Percentiles rank a stretch among this genome's conserved stretches.
Evolutionary conservation across 2,888 invertebrate genomes (phyloP).

Genomic region (Xestoiulus laeticollis): DNA sequence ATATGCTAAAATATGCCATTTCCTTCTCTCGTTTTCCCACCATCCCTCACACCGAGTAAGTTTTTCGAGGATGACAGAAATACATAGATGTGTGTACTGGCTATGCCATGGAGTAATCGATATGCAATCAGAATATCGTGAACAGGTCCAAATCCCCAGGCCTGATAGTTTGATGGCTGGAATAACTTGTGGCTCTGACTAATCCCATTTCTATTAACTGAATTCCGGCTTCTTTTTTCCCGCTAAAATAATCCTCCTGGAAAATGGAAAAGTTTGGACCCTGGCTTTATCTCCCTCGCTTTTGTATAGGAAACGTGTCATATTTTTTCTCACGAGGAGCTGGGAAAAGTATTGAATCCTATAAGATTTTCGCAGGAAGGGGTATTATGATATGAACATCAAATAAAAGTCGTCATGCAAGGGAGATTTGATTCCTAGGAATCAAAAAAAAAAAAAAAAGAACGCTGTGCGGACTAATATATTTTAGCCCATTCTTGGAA

Average conservation of each 20-base stretch:
- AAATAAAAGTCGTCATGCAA: constrained; percentile 15
- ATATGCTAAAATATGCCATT: constrained; percentile 9
- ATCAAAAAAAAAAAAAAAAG: background rate
- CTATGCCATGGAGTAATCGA: constrained; percentile 18
- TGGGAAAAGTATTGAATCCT: constrained; percentile 10
- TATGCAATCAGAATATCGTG: constrained; percentile 26
- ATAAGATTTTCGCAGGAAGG: constrained; percentile 26
- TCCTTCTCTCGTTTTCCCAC: background rate
- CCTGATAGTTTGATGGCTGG: constrained; percentile 26
- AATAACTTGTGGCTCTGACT: constrained; percentile 26
- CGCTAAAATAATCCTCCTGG: constrained; percentile 26
- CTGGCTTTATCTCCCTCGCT: constrained; percentile 26
- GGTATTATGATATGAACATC: constrained; percentile 26
- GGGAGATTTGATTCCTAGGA: constrained; percentile 11
- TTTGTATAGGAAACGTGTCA: constrained; percentile 26
- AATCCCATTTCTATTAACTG: constrained; percentile 26
- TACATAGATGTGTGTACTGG: background rate
- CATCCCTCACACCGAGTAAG: background rate
- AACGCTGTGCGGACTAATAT: background rate
- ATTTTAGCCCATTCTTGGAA: background rate
- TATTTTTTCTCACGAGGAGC: constrained; percentile 26
- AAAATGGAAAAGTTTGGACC: constrained; percentile 26
- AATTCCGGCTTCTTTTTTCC: constrained; percentile 26
- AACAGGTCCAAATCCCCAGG: constrained; percentile 26
- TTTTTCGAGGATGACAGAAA: background rate